Evolutionary conservation across 2,797 vertebrate genomes (phyloP), one percentile per base, ranked within the genome.

Genomic region (Epinephelus coioides): DNA sequence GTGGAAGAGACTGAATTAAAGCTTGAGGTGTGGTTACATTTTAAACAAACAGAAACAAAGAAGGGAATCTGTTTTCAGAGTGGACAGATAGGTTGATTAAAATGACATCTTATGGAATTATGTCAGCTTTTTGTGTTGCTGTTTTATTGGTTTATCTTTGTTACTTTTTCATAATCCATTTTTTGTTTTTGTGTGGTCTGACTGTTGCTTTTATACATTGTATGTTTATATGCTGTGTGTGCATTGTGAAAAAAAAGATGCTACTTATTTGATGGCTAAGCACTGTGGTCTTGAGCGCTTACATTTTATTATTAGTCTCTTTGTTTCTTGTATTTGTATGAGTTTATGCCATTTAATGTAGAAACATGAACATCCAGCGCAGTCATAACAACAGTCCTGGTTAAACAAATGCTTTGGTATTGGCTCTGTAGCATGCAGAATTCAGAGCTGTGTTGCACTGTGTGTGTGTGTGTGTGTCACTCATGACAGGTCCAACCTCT

Each of bases 191-290:
- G 17, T 34, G 0, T 15, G 5, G 25, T n/a, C 19, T 19, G 34
- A 57, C 53, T 46, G 30, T 19, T 8, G 6, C 9, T 43, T 44
- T 64, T 19, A 55, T 21, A 64, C 34, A 34, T 8, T 7, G 34
- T 34, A 34, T 21, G 49, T 61, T 34, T 46, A 46, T 23, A 1
- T 30, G 44, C 27, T 19, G 6, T 11, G 17, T 53, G 12, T 59
- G 51, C 17, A 18, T 61, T 60, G 53, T 46, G 21, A 9, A 50
- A 63, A 56, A 30, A 18, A 83, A 96, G 96, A 96, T 95, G 95
- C 95, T 95, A 96, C 95, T 95, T 94, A 93, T 87, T 93, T 89
- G 92, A 59, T 92, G 89, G 94, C 93, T 92, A 94, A 92, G 89
- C 92, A 93, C 92, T 91, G 91, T 94, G 95, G 62, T 83, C 63